Evolutionary conservation across 2,797 vertebrate genomes (phyloP).

Genomic region (Rhabdophis nuchalis): DNA sequence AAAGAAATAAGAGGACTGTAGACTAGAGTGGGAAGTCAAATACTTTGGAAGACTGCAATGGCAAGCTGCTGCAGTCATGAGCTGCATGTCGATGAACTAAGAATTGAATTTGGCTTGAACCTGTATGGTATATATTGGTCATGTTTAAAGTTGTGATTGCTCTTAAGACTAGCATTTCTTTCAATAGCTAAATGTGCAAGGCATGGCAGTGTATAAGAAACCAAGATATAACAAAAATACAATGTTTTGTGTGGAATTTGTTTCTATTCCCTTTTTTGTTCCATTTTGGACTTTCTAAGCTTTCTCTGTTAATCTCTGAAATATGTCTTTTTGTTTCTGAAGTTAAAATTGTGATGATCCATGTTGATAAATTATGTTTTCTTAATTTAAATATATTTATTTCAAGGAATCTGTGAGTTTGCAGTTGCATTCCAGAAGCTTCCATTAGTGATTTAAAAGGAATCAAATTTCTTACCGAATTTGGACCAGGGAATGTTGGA

Average conservation of each 20-base stretch:
- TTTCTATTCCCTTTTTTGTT: background rate
- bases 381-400: background rate
- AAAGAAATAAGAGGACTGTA: background rate
- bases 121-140: background rate
- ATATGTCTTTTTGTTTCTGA: background rate
- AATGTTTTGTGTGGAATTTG: background rate
- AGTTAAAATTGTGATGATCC: background rate
- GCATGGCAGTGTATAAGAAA: background rate
- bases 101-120: background rate
- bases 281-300: background rate
- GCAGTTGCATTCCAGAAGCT: background rate
- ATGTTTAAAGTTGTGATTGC: background rate
- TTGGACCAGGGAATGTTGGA: constrained; percentile 26
- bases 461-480: constrained; percentile 4
- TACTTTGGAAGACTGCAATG: background rate
- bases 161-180: background rate
- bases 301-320: background rate
- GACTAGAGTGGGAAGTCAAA: background rate
- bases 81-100: background rate
- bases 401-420: constrained; percentile 18
- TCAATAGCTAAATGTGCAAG: background rate
- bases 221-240: background rate
- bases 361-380: background rate
- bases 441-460: background rate
- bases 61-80: background rate